Percentiles rank a stretch among this genome's conserved stretches.
Conservation (phyloP, 2,888 invertebrate genomes). For the Rhodophaea formosa region DNA sequence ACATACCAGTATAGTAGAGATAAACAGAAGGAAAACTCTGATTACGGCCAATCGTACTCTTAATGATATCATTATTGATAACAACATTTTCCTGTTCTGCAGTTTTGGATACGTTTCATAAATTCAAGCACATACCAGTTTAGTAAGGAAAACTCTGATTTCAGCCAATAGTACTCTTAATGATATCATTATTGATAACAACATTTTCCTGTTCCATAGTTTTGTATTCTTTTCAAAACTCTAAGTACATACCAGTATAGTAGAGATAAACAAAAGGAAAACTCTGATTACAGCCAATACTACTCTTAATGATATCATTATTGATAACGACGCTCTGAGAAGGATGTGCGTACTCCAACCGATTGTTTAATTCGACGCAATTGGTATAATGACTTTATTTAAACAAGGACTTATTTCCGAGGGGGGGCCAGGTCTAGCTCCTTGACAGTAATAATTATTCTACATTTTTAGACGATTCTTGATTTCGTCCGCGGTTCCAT, state of each 20-base stretch:
- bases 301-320: slow-evolving; percentile 15
- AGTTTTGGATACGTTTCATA: too few relatives aligned
- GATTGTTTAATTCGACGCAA: slow-evolving; percentile 43
- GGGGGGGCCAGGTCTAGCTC: slow-evolving; percentile 3
- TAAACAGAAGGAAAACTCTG: slow-evolving; percentile 4
- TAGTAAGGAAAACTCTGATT: too few relatives aligned
- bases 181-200: too few relatives aligned
- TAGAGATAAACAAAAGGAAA: slow-evolving; percentile 2
- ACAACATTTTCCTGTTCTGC: slow-evolving; percentile 14
- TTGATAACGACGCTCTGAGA: slow-evolving; percentile 18
- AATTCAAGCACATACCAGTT: too few relatives aligned
- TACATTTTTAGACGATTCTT: neutral
- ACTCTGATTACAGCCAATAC: slow-evolving; percentile 1
- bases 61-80: slow-evolving; percentile 14
- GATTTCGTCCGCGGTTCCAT: too few relatives aligned
- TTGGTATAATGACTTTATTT: slow-evolving; percentile 37
- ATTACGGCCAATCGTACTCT: neutral
- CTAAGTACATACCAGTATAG: too few relatives aligned
- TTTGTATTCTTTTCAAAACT: too few relatives aligned
- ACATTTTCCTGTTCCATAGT: too few relatives aligned
- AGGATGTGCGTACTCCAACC: slow-evolving; percentile 46
- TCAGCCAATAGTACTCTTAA: too few relatives aligned
- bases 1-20: too few relatives aligned
- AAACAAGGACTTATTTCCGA: slow-evolving; percentile 19
- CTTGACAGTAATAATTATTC: slow-evolving; percentile 9